Percentiles rank a stretch among this genome's conserved stretches.
Conservation (phyloP, 2,888 invertebrate species). For the Podabrus alpinus region DNA sequence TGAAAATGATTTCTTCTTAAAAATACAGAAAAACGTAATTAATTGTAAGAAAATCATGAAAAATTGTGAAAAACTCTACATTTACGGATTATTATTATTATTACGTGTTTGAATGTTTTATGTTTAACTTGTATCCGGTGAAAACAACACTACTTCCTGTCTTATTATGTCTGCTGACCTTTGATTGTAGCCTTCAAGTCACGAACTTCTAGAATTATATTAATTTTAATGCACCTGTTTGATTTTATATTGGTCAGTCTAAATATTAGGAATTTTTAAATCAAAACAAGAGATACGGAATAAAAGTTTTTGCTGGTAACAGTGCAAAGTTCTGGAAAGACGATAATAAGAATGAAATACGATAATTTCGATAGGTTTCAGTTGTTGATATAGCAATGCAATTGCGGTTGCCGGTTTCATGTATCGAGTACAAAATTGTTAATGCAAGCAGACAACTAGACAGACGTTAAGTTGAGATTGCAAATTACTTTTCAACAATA, state of each 20-base stretch:
- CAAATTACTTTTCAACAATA: conserved; percentile 39
- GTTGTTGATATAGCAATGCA: conserved; percentile 11
- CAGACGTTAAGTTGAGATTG: conserved; percentile 42
- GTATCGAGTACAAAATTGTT: conserved; percentile 22
- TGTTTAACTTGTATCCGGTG: conserved; percentile 28
- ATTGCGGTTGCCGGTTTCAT: conserved; percentile 21
- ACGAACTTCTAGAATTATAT: conserved; percentile 28
- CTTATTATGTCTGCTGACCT: conserved; percentile 28
- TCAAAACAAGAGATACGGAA: not conserved
- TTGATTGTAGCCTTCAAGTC: conserved; percentile 20
- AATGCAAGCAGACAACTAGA: conserved; percentile 22
- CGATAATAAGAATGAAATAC: not conserved
- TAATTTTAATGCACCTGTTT: conserved; percentile 27
- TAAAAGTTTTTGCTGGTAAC: not conserved
- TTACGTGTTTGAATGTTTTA: conserved; percentile 20
- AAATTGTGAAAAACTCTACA: not conserved
- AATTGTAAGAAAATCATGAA: not conserved
- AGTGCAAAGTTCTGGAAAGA: not conserved
- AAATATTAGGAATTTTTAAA: not conserved
- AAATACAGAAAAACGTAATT: not conserved
- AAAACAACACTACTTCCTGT: conserved; percentile 29
- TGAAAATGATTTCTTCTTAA: no score
- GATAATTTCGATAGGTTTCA: conserved; percentile 7
- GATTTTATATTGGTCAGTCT: conserved; percentile 6
- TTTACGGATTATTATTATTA: not conserved